phyloP scores from a whole-genome alignment of 2,797 vertebrate genomes.

The Vespertilio murinus region DNA sequence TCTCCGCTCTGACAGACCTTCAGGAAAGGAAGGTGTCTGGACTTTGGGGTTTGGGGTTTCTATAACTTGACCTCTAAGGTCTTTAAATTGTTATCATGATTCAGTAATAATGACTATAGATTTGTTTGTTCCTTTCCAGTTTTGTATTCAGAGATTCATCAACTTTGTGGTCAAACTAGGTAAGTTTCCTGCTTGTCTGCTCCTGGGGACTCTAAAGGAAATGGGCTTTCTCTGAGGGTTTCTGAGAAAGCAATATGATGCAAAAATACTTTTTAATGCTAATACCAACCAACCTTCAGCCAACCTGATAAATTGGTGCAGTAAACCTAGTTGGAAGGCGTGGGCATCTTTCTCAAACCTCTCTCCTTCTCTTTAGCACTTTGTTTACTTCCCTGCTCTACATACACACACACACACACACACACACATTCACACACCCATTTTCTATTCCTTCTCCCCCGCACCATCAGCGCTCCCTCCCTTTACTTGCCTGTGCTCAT shows the following conservation, averaged over 20 bases:
- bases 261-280: neutral
- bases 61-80: neutral
- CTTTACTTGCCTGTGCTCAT: neutral
- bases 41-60: neutral
- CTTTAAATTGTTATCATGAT: neutral
- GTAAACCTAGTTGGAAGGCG: neutral
- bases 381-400: no score
- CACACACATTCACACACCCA: no score
- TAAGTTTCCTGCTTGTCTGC: conserved; percentile 78
- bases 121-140: conserved; percentile 82
- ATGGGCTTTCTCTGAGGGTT: neutral
- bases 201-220: neutral
- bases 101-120: conserved; percentile 6
- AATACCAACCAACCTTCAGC: neutral
- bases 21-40: neutral
- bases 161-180: conserved; percentile 85
- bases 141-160: conserved; percentile 89
- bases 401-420: no score
- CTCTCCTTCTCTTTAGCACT: neutral
- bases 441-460: neutral
- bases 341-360: neutral
- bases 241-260: neutral
- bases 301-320: neutral
- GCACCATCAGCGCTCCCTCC: neutral
- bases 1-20: neutral